Conservation (phyloP, 2,113 vertebrate genomes). For the Laticauda colubrina region DNA sequence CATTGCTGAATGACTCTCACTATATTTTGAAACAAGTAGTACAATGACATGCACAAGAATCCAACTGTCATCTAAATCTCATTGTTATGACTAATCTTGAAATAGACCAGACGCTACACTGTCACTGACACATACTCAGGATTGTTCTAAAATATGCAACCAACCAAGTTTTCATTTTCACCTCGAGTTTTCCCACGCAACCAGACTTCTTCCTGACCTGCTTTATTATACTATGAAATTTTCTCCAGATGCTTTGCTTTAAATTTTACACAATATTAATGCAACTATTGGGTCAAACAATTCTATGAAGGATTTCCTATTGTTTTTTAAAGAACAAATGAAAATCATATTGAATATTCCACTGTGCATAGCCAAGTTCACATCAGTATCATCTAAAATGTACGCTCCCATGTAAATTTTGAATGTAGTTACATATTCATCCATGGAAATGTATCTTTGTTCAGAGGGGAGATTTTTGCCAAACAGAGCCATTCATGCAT, state of each 20-base stretch:
- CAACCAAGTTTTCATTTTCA: not conserved
- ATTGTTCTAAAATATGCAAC: constrained; percentile 20
- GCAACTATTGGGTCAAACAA: not conserved
- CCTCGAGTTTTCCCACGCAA: not conserved
- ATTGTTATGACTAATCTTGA: constrained; percentile 16
- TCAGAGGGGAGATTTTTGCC: not conserved
- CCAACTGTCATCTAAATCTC: constrained; percentile 29
- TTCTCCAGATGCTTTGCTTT: not conserved
- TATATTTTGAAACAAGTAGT: constrained; percentile 8
- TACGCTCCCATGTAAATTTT: not conserved
- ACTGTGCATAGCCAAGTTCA: not conserved
- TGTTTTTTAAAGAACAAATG: not conserved
- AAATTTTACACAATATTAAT: not conserved
- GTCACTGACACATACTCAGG: not conserved
- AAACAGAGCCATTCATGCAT: not conserved
- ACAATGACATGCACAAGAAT: constrained; percentile 35
- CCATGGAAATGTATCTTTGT: not conserved
- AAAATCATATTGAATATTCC: not conserved
- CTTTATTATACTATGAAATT: not conserved
- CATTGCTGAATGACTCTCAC: constrained; percentile 13
- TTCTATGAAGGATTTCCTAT: not conserved
- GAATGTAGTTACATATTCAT: not conserved
- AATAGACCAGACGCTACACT: constrained; percentile 13
- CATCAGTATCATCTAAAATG: not conserved
- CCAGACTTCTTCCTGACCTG: not conserved